These are phyloP conservation scores for Semaprochilodus insignis DNA, from an alignment of 2,797 vertebrate genomes.

Conservation along the genomic window DNA sequence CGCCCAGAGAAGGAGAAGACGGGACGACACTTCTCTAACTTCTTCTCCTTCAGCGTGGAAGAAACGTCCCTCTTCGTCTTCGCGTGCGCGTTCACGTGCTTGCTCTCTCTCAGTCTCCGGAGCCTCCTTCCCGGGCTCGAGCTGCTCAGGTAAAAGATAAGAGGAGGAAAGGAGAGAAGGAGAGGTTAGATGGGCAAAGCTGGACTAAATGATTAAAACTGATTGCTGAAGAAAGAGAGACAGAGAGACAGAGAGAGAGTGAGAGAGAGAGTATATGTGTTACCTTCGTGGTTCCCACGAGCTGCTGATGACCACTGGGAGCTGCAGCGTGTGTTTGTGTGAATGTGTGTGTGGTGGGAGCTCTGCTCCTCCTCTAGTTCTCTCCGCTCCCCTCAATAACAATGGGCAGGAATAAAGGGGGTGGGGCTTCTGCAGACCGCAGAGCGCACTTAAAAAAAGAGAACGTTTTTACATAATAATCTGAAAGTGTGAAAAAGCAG, in stretches of 20 bases:
- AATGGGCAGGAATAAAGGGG: slow-evolving; percentile 50
- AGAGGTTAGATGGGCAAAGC: not conserved
- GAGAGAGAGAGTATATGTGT: not conserved
- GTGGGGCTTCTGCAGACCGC: slow-evolving; percentile 34
- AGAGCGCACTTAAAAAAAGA: not conserved
- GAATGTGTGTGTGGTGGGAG: slow-evolving; percentile 31
- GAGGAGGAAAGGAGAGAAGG: not conserved
- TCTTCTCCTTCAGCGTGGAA: no score
- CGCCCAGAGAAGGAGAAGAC: not conserved
- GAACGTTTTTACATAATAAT: not conserved
- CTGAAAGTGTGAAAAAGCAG: not conserved
- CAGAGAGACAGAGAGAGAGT: not conserved
- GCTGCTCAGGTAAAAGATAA: not conserved
- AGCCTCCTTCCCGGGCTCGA: not conserved
- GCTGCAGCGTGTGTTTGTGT: slow-evolving; percentile 15
- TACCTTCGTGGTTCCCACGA: slow-evolving; percentile 51
- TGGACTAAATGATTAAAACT: not conserved
- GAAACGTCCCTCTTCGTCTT: not conserved
- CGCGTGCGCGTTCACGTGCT: slow-evolving; percentile 53
- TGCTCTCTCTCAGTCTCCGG: no score
- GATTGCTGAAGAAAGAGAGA: not conserved
- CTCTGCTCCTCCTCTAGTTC: slow-evolving; percentile 40
- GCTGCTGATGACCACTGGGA: slow-evolving; percentile 29
- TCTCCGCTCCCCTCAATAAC: slow-evolving; percentile 55
- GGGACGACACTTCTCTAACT: not conserved